Evolutionary conservation across 2,888 invertebrate genomes (phyloP).

Genomic region (Caenorhabditis sp.): DNA sequence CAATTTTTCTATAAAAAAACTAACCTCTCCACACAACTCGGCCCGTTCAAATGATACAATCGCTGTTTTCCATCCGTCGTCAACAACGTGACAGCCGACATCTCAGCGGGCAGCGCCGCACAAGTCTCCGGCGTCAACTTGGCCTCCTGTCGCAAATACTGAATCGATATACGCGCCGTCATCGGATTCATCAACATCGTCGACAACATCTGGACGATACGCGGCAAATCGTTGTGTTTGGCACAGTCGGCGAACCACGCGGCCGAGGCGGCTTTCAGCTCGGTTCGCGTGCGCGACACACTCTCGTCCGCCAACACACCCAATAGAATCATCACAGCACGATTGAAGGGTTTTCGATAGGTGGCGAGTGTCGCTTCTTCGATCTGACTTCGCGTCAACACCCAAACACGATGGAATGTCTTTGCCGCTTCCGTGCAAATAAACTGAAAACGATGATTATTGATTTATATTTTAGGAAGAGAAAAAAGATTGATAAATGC

Average conservation of each 20-base stretch:
- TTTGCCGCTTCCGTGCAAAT: conserved; percentile 57
- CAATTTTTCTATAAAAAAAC: conserved; percentile 6
- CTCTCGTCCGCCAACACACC: conserved; percentile 67
- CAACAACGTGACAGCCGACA: conserved; percentile 57
- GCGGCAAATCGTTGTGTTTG: conserved; percentile 81
- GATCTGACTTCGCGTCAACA: conserved; percentile 50
- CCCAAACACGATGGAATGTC: conserved; percentile 66
- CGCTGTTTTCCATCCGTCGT: conserved; percentile 63
- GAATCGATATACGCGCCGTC: conserved; percentile 83
- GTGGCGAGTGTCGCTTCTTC: conserved; percentile 41
- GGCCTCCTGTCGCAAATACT: conserved; percentile 69
- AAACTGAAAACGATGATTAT: conserved; percentile 33
- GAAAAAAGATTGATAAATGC: too few relatives aligned
- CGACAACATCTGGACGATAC: conserved; percentile 78
- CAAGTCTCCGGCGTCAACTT: conserved; percentile 54
- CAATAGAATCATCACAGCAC: conserved; percentile 66
- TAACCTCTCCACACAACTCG: conserved; percentile 10
- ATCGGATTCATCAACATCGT: conserved; percentile 81
- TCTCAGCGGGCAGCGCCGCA: conserved; percentile 50
- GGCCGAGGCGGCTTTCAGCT: conserved; percentile 75
- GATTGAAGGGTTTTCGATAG: conserved; percentile 59
- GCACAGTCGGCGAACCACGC: conserved; percentile 81
- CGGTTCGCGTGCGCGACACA: conserved; percentile 49
- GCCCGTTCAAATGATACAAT: conserved; percentile 61
- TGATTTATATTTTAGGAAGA: too few relatives aligned